Percentiles rank a stretch among this genome's conserved stretches.
phyloP scores from a whole-genome alignment of 2,797 vertebrate genomes.

The Phrynocephalus forsythii region DNA sequence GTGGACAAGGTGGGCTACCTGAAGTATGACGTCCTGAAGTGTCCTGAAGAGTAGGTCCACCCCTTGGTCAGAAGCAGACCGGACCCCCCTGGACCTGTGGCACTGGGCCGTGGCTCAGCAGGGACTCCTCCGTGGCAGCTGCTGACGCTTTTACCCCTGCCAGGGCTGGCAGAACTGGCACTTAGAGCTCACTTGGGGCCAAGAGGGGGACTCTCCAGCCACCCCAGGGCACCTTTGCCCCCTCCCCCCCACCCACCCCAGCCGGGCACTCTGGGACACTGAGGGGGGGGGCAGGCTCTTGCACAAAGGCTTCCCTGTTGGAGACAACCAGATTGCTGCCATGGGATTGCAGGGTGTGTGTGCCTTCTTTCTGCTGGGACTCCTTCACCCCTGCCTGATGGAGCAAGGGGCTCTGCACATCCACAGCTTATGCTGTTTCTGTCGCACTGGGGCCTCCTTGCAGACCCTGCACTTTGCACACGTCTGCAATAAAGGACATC shows the following conservation, averaged over 20 bases:
- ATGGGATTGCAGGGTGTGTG: fast-evolving
- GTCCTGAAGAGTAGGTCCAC: conserved; percentile 74
- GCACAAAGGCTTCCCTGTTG: not conserved
- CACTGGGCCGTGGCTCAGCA: not conserved
- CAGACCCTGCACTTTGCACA: not conserved
- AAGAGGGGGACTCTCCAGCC: not conserved
- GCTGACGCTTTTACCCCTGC: not conserved
- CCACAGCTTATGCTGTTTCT: not conserved
- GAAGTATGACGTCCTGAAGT: conserved; percentile 84
- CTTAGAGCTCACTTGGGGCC: too few relatives aligned
- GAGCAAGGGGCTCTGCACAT: not conserved
- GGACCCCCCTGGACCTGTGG: too few relatives aligned
- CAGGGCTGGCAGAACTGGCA: not conserved
- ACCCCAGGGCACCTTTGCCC: not conserved
- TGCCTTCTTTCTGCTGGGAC: not conserved
- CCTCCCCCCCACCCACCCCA: too few relatives aligned
- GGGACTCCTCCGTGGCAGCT: not conserved
- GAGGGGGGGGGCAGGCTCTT: not conserved
- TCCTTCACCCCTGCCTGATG: not conserved
- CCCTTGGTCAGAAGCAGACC: not conserved
- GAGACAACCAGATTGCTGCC: not conserved
- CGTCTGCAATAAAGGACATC: not conserved
- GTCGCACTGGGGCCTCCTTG: not conserved
- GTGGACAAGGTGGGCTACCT: conserved; percentile 88
- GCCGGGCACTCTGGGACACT: not conserved